Percentiles rank a stretch among this genome's conserved stretches.
phyloP scores from a whole-genome alignment of 1,140 invertebrate species.

The Caenorhabditis brenneri region DNA sequence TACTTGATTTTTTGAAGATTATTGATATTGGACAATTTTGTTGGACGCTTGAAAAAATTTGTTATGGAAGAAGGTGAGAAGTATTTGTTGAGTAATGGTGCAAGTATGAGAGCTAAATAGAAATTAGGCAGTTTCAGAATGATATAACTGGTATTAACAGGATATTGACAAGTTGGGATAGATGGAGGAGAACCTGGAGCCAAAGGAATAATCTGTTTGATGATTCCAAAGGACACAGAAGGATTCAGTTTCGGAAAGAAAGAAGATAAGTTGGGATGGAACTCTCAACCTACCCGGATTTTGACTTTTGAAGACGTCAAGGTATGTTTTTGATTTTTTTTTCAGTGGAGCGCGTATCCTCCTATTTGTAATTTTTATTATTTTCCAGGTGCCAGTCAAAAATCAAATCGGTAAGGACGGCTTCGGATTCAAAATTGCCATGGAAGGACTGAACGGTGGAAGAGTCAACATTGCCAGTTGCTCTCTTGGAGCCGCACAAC shows the following conservation, averaged over 20 bases:
- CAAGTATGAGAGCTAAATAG: no score
- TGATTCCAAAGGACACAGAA: conserved; percentile 75
- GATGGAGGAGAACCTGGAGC: conserved; percentile 74
- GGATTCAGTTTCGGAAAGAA: conserved; percentile 76
- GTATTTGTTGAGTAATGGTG: no score
- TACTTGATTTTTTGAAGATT: no score
- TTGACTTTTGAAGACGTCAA: conserved; percentile 76
- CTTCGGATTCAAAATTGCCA: conserved; percentile 77
- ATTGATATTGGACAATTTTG: no score
- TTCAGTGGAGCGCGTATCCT: no score
- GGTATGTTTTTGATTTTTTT: no score
- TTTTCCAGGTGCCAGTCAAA: conserved; percentile 74
- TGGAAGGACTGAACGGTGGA: conserved; percentile 77
- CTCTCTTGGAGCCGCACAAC: conserved; percentile 76
- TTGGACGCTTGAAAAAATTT: no score
- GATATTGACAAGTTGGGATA: no score
- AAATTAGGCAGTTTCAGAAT: no score
- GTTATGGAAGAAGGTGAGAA: no score
- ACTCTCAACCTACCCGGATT: conserved; percentile 76
- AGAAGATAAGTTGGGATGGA: conserved; percentile 77
- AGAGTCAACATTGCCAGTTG: conserved; percentile 74
- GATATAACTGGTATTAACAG: no score
- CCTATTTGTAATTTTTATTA: no score
- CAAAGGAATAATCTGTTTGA: conserved; percentile 76
- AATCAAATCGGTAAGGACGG: conserved; percentile 76